Percentiles rank a stretch among this genome's conserved stretches.
Conservation (phyloP, 2,797 vertebrate genomes). For the Hyperoplus lanceolatus region DNA sequence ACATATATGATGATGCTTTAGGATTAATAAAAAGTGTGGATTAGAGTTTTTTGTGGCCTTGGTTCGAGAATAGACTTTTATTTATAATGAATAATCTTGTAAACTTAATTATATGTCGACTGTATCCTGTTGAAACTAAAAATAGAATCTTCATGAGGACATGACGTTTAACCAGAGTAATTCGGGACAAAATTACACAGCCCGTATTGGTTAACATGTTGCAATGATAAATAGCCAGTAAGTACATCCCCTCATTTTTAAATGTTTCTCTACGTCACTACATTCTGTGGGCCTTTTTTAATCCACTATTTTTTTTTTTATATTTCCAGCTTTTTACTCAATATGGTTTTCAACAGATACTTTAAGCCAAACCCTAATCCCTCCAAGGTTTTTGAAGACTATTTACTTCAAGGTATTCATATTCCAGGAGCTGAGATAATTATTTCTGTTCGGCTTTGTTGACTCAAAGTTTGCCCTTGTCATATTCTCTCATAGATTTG, state of each 20-base stretch:
- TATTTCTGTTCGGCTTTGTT: background rate
- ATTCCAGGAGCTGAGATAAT: conserved; percentile 1
- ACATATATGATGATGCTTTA: conserved; percentile 24
- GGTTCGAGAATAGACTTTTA: conserved; percentile 12
- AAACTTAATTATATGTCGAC: background rate
- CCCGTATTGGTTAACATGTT: background rate
- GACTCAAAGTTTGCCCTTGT: conserved; percentile 15
- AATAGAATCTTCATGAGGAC: background rate
- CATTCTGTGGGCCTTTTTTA: background rate
- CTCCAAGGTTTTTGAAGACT: background rate
- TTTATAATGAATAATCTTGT: background rate
- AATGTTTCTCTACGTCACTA: too few relatives aligned
- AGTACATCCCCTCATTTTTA: background rate
- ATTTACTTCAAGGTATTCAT: background rate
- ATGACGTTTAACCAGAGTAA: background rate
- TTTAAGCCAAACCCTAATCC: background rate
- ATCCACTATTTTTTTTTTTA: background rate
- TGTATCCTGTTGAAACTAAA: background rate
- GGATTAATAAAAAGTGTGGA: conserved; percentile 36
- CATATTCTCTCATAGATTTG: background rate
- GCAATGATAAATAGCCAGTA: background rate
- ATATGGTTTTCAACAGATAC: background rate
- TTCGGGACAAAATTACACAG: background rate
- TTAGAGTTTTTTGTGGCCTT: background rate
- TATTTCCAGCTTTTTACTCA: background rate